These are phyloP conservation scores for Podarcis siculus DNA, from an alignment of 2,797 vertebrate genomes.

Conservation along the genomic window DNA sequence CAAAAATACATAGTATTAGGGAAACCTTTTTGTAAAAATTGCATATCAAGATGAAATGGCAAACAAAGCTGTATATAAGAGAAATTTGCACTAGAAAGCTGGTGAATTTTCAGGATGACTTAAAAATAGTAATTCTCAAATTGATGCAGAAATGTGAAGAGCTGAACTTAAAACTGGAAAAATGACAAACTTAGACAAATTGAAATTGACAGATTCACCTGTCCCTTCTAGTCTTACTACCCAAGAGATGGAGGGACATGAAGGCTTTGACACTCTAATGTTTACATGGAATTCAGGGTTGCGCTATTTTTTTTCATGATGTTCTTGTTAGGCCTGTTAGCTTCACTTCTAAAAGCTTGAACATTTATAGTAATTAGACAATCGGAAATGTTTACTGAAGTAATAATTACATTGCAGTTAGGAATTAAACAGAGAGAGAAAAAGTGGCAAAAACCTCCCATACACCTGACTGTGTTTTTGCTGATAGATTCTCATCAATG, in stretches of 20 bases:
- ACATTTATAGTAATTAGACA: background rate
- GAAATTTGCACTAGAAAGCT: too few relatives aligned
- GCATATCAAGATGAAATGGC: too few relatives aligned
- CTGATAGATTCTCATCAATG: background rate
- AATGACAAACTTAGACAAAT: too few relatives aligned
- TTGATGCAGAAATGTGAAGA: too few relatives aligned
- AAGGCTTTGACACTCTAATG: background rate
- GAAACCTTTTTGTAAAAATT: too few relatives aligned
- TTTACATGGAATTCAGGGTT: background rate
- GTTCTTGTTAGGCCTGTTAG: background rate
- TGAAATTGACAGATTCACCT: too few relatives aligned
- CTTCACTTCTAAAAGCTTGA: background rate
- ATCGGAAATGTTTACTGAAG: background rate
- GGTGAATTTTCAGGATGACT: too few relatives aligned
- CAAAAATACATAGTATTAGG: too few relatives aligned
- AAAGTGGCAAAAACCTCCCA: background rate
- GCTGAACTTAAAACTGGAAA: too few relatives aligned
- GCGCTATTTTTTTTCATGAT: too few relatives aligned
- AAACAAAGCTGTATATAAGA: too few relatives aligned
- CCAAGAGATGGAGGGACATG: background rate
- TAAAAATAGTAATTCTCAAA: too few relatives aligned
- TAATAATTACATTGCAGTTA: background rate
- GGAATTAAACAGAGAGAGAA: background rate
- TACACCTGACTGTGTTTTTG: background rate
- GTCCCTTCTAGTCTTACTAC: background rate